Base-by-base conservation (phyloP, 1,140 invertebrate genomes). In the Glomeris maerens region DNA sequence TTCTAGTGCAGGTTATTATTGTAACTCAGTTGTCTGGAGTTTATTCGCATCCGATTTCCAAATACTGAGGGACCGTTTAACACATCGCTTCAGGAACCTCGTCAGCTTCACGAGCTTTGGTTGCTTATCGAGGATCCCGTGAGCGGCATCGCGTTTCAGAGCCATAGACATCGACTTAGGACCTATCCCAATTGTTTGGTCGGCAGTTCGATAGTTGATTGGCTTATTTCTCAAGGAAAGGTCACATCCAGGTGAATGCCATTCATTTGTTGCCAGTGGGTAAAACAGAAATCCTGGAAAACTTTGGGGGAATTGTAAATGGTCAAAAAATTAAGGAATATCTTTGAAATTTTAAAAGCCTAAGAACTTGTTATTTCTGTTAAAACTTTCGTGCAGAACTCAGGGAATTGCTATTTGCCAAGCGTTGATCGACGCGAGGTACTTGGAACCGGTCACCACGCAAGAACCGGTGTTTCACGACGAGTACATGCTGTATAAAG, bases 371-470 rank as follows among this genome's bases (percentile, higher is more conserved):
- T n/a, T n/a, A n/a, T n/a, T n/a, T n/a, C n/a, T n/a, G n/a, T n/a
- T n/a, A 17, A 36, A 36, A 36, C 29, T 50, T 41, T 31, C 62
- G 64, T 66, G 55, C 60, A 86, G 85, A 60, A 69, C 78, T 10
- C 84, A 89, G 70, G 87, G 83, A 5, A 71, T 75, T 27, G 76
- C 78, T 5, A 77, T 91, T 55, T 84, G 85, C 20, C 85, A 91
- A 69, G 80, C 81, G 14, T 66, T 93, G 13, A 60, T 91, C 2
- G 79, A 84, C 66, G 80, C 78, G 17, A 78, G 78, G 25, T 84
- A 80, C 56, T 74, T 92, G 45, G 81, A 87, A 62, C 75, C 78
- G 49, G 69, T 84, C 21, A 71, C 75, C 64, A 65, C 74, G 66
- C 66, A 62, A 41, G 64, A 76, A 27, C 62, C 62, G 47, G 60